These are phyloP conservation scores for Criorhina ranunculi DNA, from an alignment of 2,888 invertebrate species.

Conservation along the genomic window DNA sequence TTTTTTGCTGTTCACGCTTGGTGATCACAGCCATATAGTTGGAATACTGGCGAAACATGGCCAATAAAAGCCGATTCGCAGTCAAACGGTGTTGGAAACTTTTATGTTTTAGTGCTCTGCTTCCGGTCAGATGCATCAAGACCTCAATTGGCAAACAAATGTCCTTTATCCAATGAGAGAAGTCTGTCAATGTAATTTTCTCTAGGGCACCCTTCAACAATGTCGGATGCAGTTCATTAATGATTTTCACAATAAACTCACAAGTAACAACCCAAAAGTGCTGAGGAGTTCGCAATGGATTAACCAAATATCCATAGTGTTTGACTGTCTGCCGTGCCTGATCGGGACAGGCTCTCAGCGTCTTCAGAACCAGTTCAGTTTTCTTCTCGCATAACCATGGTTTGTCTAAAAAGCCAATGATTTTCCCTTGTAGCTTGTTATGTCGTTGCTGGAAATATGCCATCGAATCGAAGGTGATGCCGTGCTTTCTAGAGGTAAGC, in stretches of 20 bases:
- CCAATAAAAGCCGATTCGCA: slow-evolving; percentile 81
- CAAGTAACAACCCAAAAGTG: slow-evolving; percentile 78
- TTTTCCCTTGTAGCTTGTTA: slow-evolving; percentile 83
- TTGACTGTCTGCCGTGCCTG: slow-evolving; percentile 87
- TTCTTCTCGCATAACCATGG: slow-evolving; percentile 90
- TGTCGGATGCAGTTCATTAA: slow-evolving; percentile 80
- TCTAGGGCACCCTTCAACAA: slow-evolving; percentile 79
- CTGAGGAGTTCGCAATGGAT: slow-evolving; percentile 84
- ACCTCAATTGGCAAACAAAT: slow-evolving; percentile 82
- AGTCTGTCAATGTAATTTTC: slow-evolving; percentile 82
- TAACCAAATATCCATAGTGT: slow-evolving; percentile 87
- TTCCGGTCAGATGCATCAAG: slow-evolving; percentile 79
- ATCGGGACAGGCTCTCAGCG: slow-evolving; percentile 89
- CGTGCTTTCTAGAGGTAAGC: slow-evolving; percentile 90
- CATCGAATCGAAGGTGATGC: slow-evolving; percentile 91
- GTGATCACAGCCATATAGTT: slow-evolving; percentile 82
- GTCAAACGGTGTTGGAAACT: slow-evolving; percentile 81
- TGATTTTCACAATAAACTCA: slow-evolving; percentile 80
- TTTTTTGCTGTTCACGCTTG: slow-evolving; percentile 80
- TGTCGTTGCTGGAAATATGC: slow-evolving; percentile 82
- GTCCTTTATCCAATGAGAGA: slow-evolving; percentile 82
- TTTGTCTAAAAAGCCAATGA: slow-evolving; percentile 87
- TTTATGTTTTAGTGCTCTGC: slow-evolving; percentile 73
- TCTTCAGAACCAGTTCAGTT: slow-evolving; percentile 87
- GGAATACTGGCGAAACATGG: slow-evolving; percentile 84